These are phyloP conservation scores for Cremastinae sp. DNA, from an alignment of 2,888 invertebrate species.

Conservation along the genomic window DNA sequence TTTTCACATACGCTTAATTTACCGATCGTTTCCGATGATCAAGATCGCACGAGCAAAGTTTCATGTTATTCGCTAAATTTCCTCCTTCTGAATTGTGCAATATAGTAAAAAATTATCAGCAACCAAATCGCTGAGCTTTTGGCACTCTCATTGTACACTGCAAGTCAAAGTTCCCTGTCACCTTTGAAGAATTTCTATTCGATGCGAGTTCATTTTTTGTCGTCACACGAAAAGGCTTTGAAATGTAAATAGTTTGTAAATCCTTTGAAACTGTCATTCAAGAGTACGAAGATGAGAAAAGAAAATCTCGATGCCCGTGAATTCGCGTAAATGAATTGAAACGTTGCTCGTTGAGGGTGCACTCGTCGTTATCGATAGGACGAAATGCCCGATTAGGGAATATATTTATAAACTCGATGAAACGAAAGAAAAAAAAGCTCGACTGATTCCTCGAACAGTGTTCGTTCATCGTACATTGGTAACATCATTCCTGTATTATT, in stretches of 20 bases:
- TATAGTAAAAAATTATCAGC: constrained; percentile 11
- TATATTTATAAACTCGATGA: constrained; percentile 61
- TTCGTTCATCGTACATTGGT: constrained; percentile 67
- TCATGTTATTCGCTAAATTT: constrained; percentile 19
- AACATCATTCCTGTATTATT: constrained; percentile 75
- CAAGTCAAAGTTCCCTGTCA: constrained; percentile 20
- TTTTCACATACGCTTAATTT: constrained; percentile 46
- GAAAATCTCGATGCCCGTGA: constrained; percentile 1
- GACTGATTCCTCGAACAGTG: constrained; percentile 63
- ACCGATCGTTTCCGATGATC: constrained; percentile 10
- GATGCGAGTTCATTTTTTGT: constrained; percentile 15
- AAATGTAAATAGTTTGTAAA: constrained; percentile 58
- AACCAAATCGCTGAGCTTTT: constrained; percentile 9
- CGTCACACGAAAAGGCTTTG: constrained; percentile 21
- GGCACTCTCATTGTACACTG: not conserved
- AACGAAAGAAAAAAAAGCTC: constrained; percentile 40
- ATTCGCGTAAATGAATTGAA: constrained; percentile 51
- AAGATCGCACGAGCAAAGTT: constrained; percentile 30
- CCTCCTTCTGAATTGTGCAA: constrained; percentile 13
- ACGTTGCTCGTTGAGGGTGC: constrained; percentile 60
- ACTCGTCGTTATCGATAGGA: constrained; percentile 65
- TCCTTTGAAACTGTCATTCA: constrained; percentile 16
- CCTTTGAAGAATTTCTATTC: constrained; percentile 21
- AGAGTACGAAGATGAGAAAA: not conserved
- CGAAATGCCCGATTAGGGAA: constrained; percentile 69